Base-by-base conservation (phyloP, 2,113 vertebrate genomes). In the Proterorhinus semilunaris region DNA sequence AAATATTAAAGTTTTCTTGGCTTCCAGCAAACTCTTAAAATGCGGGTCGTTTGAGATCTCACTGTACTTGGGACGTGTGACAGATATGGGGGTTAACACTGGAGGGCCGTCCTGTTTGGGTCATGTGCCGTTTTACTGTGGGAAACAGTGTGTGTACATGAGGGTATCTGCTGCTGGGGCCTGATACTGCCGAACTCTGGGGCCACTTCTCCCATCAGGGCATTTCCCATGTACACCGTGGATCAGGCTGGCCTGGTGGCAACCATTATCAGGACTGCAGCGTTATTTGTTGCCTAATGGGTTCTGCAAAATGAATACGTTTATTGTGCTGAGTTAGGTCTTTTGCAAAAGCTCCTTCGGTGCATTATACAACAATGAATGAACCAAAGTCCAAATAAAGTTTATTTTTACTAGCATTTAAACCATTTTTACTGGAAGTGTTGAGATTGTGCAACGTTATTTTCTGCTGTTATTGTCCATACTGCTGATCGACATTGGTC, bases 41-140 rank as follows among this genome's bases (percentile, higher is more conserved):
- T 36, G 27, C 7, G 46, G 46, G 46, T 47, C 2, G 10, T 47
- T 36, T 58, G 27, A 58, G 21, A 57, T 0, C 9, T 0, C 54
- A 16, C 51, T 53, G 51, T 16, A 21, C 42, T 36, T n/a, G 57
- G 17, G 58, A 64, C 17, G 16, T 42, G 17, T 59, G 8, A 0
- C 10, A 2, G 27, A 66, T 43, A 58, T 62, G 57, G 72, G 74
- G 76, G 70, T 49, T 80, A 78, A 64, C 63, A 79, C 46, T 74
- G 71, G 67, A 76, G 84, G 89, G 88, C 89, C 85, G 82, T 90
- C 89, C 83, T 89, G 84, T 88, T 86, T 84, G 75, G 84, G 82
- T 89, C 85, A 87, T 87, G 77, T 58, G 27, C 27, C 4, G 47
- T 82, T 74, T 75, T 72, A 82, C 86, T 91, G 90, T 91, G 91